Evolutionary conservation across 1,140 invertebrate genomes (phyloP).

Genomic region (Manduca sexta): DNA sequence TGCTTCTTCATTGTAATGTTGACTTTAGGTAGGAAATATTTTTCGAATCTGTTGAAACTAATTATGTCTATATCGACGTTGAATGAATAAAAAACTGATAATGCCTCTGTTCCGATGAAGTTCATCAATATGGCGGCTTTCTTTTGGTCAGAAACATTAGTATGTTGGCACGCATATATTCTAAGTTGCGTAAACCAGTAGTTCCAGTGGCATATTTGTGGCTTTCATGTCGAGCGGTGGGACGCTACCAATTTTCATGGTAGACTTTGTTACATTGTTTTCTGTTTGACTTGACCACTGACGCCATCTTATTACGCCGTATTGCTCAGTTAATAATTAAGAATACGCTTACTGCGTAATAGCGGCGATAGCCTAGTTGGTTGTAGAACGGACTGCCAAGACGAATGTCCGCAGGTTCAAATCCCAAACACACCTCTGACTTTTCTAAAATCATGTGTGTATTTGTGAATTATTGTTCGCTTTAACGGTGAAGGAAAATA

Average conservation of each 20-base stretch:
- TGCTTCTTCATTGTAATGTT: not conserved
- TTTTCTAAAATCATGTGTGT: no score
- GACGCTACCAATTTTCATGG: not conserved
- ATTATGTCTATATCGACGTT: constrained; percentile 15
- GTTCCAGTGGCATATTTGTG: constrained; percentile 2
- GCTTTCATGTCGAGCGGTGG: not conserved
- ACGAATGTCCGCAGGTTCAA: no score
- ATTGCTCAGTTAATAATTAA: not conserved
- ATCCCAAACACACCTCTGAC: no score
- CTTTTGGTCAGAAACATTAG: constrained; percentile 8
- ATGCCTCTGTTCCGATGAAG: constrained; percentile 15
- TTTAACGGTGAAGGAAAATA: no score
- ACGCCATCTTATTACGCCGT: not conserved
- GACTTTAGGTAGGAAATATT: constrained; percentile 28
- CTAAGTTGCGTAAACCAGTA: constrained; percentile 1
- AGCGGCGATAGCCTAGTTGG: no score
- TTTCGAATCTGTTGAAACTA: constrained; percentile 29
- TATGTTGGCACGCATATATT: constrained; percentile 7
- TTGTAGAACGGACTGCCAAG: no score
- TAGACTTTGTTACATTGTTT: not conserved
- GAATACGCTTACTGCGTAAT: no score
- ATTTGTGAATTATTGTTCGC: no score
- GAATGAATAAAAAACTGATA: constrained; percentile 23
- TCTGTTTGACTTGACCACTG: not conserved
- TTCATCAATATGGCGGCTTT: constrained; percentile 25